Conservation (phyloP, 2,113 vertebrate species). For the Muntiacus reevesi region DNA sequence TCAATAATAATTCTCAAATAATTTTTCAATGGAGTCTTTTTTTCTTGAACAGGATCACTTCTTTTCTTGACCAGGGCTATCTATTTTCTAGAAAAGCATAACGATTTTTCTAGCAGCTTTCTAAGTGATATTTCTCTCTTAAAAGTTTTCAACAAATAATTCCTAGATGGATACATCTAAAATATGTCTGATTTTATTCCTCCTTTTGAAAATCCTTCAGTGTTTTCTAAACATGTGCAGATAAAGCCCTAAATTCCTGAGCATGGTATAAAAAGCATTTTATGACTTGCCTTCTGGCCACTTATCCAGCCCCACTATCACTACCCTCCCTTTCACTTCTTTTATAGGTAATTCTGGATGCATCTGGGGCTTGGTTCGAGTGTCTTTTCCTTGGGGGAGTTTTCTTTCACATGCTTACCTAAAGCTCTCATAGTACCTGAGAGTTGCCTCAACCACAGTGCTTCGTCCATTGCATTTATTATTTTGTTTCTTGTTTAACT, state of each 20-base stretch:
- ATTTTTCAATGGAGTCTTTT: not conserved
- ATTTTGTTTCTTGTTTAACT: not conserved
- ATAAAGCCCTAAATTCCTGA: not conserved
- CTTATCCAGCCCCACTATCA: accelerated
- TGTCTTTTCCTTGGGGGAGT: not conserved
- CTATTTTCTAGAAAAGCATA: not conserved
- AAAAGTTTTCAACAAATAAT: not conserved
- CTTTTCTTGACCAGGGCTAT: not conserved
- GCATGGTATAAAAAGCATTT: not conserved
- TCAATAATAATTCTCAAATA: not conserved
- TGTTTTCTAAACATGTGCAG: not conserved
- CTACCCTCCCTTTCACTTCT: not conserved
- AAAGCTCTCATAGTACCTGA: not conserved
- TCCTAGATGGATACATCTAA: not conserved
- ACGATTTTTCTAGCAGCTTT: not conserved
- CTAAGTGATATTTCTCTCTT: not conserved
- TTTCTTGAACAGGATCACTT: not conserved
- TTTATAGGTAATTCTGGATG: not conserved
- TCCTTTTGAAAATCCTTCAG: not conserved
- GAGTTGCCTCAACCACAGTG: not conserved
- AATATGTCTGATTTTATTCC: not conserved
- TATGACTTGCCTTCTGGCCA: not conserved
- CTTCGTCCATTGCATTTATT: not conserved
- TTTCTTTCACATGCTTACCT: not conserved
- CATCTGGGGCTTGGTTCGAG: not conserved